Evolutionary conservation across 2,113 vertebrate genomes (phyloP).

Genomic region (Sceloporus undulatus): DNA sequence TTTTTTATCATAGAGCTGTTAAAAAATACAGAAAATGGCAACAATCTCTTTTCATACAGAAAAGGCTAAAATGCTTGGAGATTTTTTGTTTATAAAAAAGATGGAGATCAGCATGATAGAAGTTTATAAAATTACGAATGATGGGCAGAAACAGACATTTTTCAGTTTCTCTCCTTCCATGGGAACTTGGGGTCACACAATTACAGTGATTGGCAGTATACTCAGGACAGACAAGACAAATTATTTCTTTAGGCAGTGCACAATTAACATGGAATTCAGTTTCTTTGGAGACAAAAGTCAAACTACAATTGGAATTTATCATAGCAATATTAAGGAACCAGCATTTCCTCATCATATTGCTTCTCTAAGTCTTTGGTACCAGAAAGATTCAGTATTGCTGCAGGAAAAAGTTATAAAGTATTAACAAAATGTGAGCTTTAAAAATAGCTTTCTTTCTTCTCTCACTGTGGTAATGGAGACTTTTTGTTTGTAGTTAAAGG

Average conservation of each 20-base stretch:
- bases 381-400: constrained; percentile 86
- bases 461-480: constrained; percentile 83
- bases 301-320: constrained; percentile 51
- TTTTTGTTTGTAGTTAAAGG: constrained; percentile 91
- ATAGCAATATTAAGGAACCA: constrained; percentile 49
- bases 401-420: constrained; percentile 91
- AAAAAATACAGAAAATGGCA: not conserved
- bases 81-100: not conserved
- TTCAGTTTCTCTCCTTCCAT: not conserved
- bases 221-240: not conserved
- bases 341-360: constrained; percentile 61
- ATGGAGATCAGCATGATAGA: not conserved
- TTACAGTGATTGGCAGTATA: not conserved
- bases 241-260: not conserved
- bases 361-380: constrained; percentile 64
- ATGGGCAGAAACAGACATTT: not conserved
- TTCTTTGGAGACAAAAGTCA: constrained; percentile 24
- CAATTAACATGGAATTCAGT: constrained; percentile 8
- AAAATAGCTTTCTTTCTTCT: constrained; percentile 81
- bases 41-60: not conserved
- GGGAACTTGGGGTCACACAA: not conserved
- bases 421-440: constrained; percentile 84
- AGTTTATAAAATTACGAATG: not conserved
- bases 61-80: not conserved
- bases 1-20: constrained; percentile 7